Conservation (phyloP, 2,113 vertebrate species). For the Promerops cafer region DNA sequence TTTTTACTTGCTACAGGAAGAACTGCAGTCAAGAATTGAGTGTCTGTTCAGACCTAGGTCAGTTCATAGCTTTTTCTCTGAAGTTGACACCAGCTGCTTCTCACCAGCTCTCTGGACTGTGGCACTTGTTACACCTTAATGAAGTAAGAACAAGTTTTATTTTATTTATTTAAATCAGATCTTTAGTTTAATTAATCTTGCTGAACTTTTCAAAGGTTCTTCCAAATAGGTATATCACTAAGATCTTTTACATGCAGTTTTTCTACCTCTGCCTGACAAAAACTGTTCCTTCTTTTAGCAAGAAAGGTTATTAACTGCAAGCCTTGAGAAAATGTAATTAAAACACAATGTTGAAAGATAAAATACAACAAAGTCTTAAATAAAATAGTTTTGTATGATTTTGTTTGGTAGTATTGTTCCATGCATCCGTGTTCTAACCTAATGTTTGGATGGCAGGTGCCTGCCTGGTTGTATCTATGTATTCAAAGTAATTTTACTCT, state of each 20-base stretch:
- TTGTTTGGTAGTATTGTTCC: not conserved
- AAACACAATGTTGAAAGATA: not conserved
- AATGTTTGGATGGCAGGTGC: not conserved
- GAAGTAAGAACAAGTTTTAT: slow-evolving; percentile 69
- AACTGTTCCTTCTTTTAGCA: not conserved
- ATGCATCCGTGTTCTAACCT: not conserved
- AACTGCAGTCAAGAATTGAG: slow-evolving; percentile 52
- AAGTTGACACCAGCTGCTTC: slow-evolving; percentile 81
- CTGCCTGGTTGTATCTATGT: not conserved
- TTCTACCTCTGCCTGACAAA: not conserved
- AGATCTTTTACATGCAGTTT: not conserved
- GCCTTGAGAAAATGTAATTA: not conserved
- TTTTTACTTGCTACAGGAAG: slow-evolving; percentile 67
- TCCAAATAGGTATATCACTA: rapidly evolving
- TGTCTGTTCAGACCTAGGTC: slow-evolving; percentile 69
- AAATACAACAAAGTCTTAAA: not conserved
- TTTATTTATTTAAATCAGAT: not conserved
- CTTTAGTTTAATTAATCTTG: not conserved
- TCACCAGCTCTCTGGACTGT: slow-evolving; percentile 81
- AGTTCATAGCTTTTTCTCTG: slow-evolving; percentile 84
- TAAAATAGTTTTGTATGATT: not conserved
- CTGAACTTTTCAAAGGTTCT: not conserved
- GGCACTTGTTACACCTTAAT: slow-evolving; percentile 79
- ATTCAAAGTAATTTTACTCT: not conserved
- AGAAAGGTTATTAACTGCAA: not conserved